Percentiles rank a stretch among this genome's conserved stretches.
Evolutionary conservation across 2,888 invertebrate genomes (phyloP).

Genomic region (Yponomeuta cagnagella): DNA sequence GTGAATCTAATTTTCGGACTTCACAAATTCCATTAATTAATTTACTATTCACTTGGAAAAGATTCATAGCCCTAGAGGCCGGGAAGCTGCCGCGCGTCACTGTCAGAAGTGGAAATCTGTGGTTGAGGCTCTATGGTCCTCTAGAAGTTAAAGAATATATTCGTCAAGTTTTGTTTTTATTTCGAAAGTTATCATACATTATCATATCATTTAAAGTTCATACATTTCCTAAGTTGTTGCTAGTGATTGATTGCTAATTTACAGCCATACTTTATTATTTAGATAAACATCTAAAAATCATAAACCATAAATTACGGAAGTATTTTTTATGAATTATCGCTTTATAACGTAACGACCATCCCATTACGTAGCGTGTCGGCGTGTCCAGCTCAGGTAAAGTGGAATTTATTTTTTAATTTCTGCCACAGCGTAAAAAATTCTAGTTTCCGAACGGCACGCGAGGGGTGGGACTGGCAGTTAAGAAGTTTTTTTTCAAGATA

Average conservation of each 20-base stretch:
- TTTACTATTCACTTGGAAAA: no score
- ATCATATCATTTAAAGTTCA: background rate
- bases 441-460: slow-evolving; percentile 9
- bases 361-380: slow-evolving; percentile 2
- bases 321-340: slow-evolving; percentile 10
- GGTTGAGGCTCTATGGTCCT: no score
- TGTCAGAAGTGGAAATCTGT: no score
- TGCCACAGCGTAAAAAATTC: background rate
- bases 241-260: background rate
- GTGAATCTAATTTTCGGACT: background rate
- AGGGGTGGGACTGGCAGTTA: slow-evolving; percentile 4
- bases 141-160: no score
- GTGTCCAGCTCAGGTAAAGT: background rate
- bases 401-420: slow-evolving; percentile 4
- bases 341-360: slow-evolving; percentile 9
- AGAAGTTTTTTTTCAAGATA: background rate
- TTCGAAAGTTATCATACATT: no score
- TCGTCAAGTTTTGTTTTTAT: no score
- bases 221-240: background rate
- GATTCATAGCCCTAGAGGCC: no score
- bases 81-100: no score
- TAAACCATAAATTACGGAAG: background rate
- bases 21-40: no score
- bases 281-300: background rate
- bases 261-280: background rate